Percentiles rank a stretch among this genome's conserved stretches.
These are phyloP conservation scores for Tetanocera ferruginea DNA, from an alignment of 2,888 invertebrate species.

Conservation along the genomic window DNA sequence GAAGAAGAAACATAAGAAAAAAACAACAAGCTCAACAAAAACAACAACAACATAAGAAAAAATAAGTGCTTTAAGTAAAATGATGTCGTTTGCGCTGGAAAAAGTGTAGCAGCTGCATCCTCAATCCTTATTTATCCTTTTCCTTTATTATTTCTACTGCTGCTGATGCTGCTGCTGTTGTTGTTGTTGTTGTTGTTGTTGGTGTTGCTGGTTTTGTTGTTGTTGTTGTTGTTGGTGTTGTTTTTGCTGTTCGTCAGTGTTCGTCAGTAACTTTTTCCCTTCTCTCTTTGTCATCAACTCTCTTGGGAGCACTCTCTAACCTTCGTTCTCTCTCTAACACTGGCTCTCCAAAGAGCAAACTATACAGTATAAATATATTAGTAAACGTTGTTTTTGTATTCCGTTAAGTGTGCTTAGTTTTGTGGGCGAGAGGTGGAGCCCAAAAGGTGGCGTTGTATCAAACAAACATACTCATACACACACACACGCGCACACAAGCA, in stretches of 20 bases:
- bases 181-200: not conserved
- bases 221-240: not conserved
- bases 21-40: slow-evolving; percentile 28
- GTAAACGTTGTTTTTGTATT: not conserved
- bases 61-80: slow-evolving; percentile 67
- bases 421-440: not conserved
- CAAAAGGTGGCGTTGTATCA: not conserved
- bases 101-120: slow-evolving; percentile 54
- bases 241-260: slow-evolving; percentile 19
- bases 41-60: slow-evolving; percentile 47
- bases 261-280: not conserved
- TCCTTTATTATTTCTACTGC: slow-evolving; percentile 30
- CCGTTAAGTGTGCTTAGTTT: no score
- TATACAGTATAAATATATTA: not conserved
- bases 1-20: slow-evolving; percentile 19
- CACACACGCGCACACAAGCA: not conserved
- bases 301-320: slow-evolving; percentile 6
- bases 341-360: not conserved
- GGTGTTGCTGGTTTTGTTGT: slow-evolving; percentile 10
- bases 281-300: not conserved
- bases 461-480: slow-evolving; percentile 8
- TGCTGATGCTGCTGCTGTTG: slow-evolving; percentile 1
- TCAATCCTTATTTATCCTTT: slow-evolving; percentile 62
- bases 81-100: slow-evolving; percentile 65
- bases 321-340: not conserved